Percentiles rank a stretch among this genome's conserved stretches.
These are phyloP conservation scores for Porites lutea DNA, from an alignment of 64 coral and sea anemone genomes.

Conservation along the genomic window DNA sequence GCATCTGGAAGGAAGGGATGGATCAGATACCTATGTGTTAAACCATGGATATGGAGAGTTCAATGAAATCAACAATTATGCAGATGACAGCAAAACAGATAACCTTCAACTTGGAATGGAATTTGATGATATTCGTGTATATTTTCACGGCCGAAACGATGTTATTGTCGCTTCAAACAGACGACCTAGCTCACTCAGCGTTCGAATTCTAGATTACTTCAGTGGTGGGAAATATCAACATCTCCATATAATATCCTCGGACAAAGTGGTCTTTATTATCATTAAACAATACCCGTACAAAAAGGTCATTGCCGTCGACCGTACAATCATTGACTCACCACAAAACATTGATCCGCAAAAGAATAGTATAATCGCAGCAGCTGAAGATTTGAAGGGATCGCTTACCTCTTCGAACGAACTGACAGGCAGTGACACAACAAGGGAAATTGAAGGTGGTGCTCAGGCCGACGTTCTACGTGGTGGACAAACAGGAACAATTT, in stretches of 20 bases:
- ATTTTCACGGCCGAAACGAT: slow-evolving; percentile 32
- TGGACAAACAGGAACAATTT: slow-evolving; percentile 17
- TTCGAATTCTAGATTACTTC: slow-evolving; percentile 32
- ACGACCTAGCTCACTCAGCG: slow-evolving; percentile 31
- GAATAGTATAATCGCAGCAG: background rate
- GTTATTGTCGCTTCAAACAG: slow-evolving; percentile 13
- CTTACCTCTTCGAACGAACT: slow-evolving; percentile 33
- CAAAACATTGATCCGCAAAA: slow-evolving; percentile 46
- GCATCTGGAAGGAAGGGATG: slow-evolving; percentile 32
- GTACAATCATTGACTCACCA: background rate
- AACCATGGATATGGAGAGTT: slow-evolving; percentile 66
- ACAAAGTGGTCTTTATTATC: slow-evolving; percentile 37
- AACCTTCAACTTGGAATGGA: slow-evolving; percentile 41
- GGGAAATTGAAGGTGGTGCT: no score
- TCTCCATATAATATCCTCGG: slow-evolving; percentile 15
- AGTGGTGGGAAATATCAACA: background rate
- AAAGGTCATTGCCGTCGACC: slow-evolving; percentile 19
- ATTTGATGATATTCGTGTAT: slow-evolving; percentile 41
- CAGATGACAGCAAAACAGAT: slow-evolving; percentile 19
- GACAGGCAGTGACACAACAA: no score
- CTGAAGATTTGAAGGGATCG: slow-evolving; percentile 36
- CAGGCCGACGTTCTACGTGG: slow-evolving; percentile 33
- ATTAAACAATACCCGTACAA: background rate
- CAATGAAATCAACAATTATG: slow-evolving; percentile 64
- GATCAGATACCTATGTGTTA: slow-evolving; percentile 58